Evolutionary conservation across 2,113 vertebrate genomes (phyloP).

Genomic region (Eidolon helvum): DNA sequence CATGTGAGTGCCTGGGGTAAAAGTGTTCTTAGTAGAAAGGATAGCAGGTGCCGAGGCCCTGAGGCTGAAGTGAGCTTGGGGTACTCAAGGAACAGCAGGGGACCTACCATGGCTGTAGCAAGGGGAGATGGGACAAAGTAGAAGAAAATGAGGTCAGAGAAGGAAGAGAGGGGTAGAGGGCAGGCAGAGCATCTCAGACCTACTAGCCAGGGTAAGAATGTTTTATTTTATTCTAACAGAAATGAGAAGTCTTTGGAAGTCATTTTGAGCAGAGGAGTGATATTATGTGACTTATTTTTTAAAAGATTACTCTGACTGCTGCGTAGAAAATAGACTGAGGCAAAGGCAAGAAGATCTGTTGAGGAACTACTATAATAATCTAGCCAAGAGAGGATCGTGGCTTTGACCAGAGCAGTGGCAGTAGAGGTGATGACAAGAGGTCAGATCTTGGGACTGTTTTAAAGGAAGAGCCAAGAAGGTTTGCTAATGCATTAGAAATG

Average conservation of each 20-base stretch:
- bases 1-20: background rate
- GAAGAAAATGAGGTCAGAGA: background rate
- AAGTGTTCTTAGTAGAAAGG: background rate
- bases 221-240: background rate
- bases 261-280: background rate
- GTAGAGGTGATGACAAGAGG: background rate
- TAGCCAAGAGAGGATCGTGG: background rate
- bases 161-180: background rate
- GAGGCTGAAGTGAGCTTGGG: background rate
- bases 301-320: background rate
- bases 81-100: background rate
- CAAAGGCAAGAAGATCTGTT: background rate
- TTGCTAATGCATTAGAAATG: background rate
- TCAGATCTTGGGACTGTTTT: background rate
- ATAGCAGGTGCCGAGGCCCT: background rate
- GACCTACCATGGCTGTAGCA: background rate
- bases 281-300: background rate
- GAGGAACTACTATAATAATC: background rate
- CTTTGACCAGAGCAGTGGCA: background rate
- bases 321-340: background rate
- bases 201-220: background rate
- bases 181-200: background rate
- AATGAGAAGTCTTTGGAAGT: background rate
- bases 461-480: background rate
- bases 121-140: background rate